Evolutionary conservation across 2,113 vertebrate genomes (phyloP), one percentile per base, ranked within the genome.

Genomic region (Proterorhinus semilunaris): DNA sequence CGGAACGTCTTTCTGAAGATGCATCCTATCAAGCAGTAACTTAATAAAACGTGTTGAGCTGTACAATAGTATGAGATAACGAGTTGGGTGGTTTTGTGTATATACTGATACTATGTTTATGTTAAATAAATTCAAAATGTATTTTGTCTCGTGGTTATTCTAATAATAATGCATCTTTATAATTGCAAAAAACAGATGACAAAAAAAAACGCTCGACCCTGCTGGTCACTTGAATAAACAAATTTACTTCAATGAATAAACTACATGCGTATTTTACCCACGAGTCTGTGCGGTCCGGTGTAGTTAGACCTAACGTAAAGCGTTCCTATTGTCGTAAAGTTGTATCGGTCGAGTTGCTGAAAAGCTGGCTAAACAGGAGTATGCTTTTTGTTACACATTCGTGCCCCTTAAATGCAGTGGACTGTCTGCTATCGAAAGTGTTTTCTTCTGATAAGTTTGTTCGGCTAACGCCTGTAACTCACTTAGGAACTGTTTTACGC

Each of bases 1-100:
- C 27, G 44, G 8, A n/a, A 51, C 6, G 7, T 88, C 74, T 88
- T 76, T 78, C 12, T 71, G 5, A 81, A 79, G 69, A 77, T 78
- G 66, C 10, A 7, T 6, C 57, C 12, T 8, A 59, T 64, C 6
- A 54, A 9, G 1, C 10, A 7, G 5, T 17, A 17, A 53, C 4
- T 55, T 17, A 36, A 36, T 36, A 36, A 36, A 36, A 36, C 2
- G 27, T 36, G 27, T 36, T 36, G 4, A 55, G 17, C 53, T 55
- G 17, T 55, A 27, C 53, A 27, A 3, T 36, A 36, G 17, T 55
- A 27, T 55, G 53, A 27, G 27, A 27, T 17, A 15, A 51, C 0
- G 10, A 11, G 10, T 54, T 5, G 17, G 9, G 16, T 27, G 6
- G 8, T 11, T 55, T 11, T 55, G 53, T 55, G 53, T 55, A 55